phyloP scores from a whole-genome alignment of 53 echinoderm and acorn worm genomes.

The Paracentrotus lividus region DNA sequence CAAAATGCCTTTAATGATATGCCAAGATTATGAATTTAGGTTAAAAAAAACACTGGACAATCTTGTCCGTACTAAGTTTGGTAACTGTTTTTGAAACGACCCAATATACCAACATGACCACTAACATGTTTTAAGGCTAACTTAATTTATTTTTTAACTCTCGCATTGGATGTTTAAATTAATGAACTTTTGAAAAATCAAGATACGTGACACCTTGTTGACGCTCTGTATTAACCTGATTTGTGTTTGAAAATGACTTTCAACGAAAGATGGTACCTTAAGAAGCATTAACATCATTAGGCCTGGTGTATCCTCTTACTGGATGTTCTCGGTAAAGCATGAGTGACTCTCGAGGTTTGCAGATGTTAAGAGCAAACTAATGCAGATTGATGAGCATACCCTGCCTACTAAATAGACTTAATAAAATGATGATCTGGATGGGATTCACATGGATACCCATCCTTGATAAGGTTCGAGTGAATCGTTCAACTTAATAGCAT shows the following conservation, averaged over 20 bases:
- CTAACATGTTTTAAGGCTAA: too few species aligned
- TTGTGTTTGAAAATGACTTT: background rate
- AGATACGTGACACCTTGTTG: background rate
- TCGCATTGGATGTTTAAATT: too few species aligned
- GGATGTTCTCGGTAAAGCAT: background rate
- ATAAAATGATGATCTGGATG: background rate
- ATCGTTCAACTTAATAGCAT: constrained; percentile 9
- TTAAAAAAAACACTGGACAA: too few species aligned
- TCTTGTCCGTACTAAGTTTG: too few species aligned
- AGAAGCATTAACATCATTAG: background rate
- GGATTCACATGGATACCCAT: background rate
- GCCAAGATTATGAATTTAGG: too few species aligned
- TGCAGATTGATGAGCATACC: background rate
- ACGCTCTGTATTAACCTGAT: background rate
- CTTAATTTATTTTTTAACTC: too few species aligned
- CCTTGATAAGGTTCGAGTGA: background rate
- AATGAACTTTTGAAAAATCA: too few species aligned
- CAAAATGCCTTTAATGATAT: too few species aligned
- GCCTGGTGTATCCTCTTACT: background rate
- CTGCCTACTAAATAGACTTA: constrained; percentile 20
- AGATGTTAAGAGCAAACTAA: background rate
- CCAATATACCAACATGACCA: too few species aligned
- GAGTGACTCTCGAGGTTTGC: background rate
- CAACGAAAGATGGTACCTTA: background rate
- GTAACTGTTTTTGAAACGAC: too few species aligned